Conservation (phyloP, 92 coral and sea anemone genomes). For the Anthopleura xanthogrammica region DNA sequence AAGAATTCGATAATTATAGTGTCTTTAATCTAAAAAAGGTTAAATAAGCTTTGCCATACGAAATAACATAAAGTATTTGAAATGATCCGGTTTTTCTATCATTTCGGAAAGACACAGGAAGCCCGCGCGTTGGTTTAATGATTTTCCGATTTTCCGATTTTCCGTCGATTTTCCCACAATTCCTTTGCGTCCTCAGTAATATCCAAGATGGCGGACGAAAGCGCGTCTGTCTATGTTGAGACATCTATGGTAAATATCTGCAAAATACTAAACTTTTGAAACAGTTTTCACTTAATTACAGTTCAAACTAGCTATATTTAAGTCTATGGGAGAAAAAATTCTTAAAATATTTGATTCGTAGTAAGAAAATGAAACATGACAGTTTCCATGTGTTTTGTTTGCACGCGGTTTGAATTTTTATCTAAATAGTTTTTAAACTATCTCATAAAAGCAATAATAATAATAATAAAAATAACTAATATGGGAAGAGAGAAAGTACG, state of each 20-base stretch:
- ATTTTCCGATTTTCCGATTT: no score
- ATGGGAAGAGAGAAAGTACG: no score
- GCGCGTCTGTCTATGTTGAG: conserved; percentile 47
- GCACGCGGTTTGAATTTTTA: neutral
- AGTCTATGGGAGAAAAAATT: no score
- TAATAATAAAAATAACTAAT: no score
- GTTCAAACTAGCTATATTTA: neutral
- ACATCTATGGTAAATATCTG: conserved; percentile 82
- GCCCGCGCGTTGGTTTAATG: neutral
- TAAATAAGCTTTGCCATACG: no score
- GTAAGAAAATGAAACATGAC: no score
- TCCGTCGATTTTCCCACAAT: conserved; percentile 34
- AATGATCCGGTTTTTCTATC: no score
- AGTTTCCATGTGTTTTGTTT: neutral
- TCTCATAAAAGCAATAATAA: no score
- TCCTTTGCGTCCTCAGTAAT: conserved; percentile 6
- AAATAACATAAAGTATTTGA: no score
- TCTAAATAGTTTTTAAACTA: neutral
- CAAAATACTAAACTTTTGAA: neutral
- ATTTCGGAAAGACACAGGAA: conserved; percentile 11
- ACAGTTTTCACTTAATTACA: neutral
- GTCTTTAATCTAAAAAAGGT: no score
- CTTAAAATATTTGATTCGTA: no score
- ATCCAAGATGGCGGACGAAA: conserved; percentile 82
- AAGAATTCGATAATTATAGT: no score